Conservation (phyloP, 2,888 invertebrate genomes). For the Crocallis elinguaria region DNA sequence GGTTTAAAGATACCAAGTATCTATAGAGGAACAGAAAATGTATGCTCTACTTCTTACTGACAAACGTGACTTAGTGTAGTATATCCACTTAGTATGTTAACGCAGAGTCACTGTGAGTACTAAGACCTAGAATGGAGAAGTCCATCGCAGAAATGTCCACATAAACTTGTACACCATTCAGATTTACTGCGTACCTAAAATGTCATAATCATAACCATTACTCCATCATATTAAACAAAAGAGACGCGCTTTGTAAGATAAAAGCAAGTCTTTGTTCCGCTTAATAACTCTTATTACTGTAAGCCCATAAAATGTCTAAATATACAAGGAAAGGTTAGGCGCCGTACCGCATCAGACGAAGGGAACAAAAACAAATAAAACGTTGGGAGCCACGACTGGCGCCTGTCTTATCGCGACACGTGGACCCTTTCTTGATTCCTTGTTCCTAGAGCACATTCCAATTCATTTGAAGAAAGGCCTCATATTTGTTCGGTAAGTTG, state of each 20-base stretch:
- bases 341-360: constrained; percentile 47
- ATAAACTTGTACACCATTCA: not conserved
- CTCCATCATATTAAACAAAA: too few species aligned
- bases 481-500: constrained; percentile 29
- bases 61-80: too few species aligned
- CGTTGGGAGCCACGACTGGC: constrained; percentile 58
- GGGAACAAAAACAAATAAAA: constrained; percentile 53
- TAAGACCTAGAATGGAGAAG: not conserved
- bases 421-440: constrained; percentile 60
- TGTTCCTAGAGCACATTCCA: constrained; percentile 67
- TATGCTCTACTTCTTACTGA: too few species aligned
- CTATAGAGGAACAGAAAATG: too few species aligned
- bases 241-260: constrained; percentile 10
- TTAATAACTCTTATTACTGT: constrained; percentile 49
- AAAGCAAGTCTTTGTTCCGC: constrained; percentile 20
- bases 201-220: constrained; percentile 5
- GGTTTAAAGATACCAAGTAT: not conserved
- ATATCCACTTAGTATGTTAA: too few species aligned
- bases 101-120: not conserved
- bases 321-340: constrained; percentile 54
- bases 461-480: constrained; percentile 41
- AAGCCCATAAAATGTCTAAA: constrained; percentile 54
- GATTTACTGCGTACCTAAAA: not conserved
- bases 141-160: not conserved
- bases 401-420: constrained; percentile 74